Conservation (phyloP, 2,888 invertebrate genomes). For the Heliconius charithonia region DNA sequence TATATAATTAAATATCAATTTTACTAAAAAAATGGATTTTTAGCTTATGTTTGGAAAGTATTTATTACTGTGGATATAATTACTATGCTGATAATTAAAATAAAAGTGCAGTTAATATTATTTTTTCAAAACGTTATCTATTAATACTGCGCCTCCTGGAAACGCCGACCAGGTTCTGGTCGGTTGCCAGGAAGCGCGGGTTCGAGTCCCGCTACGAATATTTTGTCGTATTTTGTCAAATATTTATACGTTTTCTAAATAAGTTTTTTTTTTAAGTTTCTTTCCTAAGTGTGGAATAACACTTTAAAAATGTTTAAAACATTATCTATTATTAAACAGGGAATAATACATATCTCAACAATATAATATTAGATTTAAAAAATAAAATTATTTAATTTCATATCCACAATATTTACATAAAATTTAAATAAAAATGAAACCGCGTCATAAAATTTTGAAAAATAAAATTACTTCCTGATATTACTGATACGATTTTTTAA, state of each 20-base stretch:
- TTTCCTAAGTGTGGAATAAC: no score
- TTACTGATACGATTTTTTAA: conserved; percentile 16
- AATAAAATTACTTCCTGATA: conserved; percentile 18
- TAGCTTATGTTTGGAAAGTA: neutral
- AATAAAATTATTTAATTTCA: neutral
- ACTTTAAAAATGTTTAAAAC: no score
- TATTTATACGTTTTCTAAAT: no score
- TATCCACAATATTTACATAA: neutral
- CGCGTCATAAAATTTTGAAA: conserved; percentile 13
- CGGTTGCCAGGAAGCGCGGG: no score
- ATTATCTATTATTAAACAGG: neutral
- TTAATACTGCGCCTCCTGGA: no score
- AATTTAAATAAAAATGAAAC: neutral
- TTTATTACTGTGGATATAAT: neutral
- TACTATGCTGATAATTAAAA: neutral
- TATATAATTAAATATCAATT: no score
- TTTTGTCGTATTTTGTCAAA: no score
- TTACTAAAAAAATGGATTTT: no score
- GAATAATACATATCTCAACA: neutral
- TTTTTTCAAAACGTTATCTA: neutral
- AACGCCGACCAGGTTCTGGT: no score
- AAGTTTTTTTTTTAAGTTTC: no score
- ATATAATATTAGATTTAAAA: neutral
- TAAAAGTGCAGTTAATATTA: neutral
- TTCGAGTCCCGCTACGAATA: no score